Conservation (phyloP, 2,888 invertebrate species). For the Noctua janthina region DNA sequence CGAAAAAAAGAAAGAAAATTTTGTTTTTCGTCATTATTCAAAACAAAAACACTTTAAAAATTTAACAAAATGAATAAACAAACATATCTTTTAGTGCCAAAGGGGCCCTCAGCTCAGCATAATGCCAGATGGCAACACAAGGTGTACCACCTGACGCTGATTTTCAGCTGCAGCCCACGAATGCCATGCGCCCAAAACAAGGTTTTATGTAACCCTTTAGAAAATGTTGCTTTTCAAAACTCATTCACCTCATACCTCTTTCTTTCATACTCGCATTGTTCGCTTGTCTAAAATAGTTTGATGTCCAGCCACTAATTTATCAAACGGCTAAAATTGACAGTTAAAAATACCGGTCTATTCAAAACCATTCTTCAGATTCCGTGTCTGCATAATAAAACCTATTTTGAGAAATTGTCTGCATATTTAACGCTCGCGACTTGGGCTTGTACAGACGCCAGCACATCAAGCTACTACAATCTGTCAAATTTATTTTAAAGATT, state of each 20-base stretch:
- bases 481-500: too few relatives aligned
- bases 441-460: neutral
- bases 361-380: constrained; percentile 27
- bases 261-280: neutral
- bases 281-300: neutral
- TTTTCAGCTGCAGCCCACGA: too few relatives aligned
- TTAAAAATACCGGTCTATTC: constrained; percentile 13
- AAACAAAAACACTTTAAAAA: too few relatives aligned
- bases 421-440: constrained; percentile 42
- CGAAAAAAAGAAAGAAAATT: too few relatives aligned
- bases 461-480: too few relatives aligned
- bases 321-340: neutral
- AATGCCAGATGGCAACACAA: too few relatives aligned
- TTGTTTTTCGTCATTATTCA: too few relatives aligned
- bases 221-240: neutral
- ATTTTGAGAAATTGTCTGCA: constrained; percentile 47
- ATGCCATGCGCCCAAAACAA: neutral
- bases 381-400: constrained; percentile 33
- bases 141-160: too few relatives aligned
- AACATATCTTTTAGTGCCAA: too few relatives aligned
- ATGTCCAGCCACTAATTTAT: constrained; percentile 10
- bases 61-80: too few relatives aligned
- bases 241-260: too few relatives aligned
- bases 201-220: neutral
- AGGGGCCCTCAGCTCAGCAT: too few relatives aligned